Conservation (phyloP, 2,888 invertebrate species). For the Sylvicola cinctus region DNA sequence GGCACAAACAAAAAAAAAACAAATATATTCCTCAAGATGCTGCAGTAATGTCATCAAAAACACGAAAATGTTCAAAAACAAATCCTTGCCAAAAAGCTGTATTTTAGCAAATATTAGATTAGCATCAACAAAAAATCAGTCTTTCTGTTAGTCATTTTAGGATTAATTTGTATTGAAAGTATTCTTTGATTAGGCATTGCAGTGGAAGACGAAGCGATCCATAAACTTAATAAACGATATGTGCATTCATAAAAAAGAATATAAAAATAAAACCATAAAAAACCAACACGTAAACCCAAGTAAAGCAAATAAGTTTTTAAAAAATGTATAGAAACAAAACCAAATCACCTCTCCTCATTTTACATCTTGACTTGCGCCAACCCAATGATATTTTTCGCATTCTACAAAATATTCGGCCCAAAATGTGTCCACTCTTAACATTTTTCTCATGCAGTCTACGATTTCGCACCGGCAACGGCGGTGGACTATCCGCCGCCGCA, state of each 20-base stretch:
- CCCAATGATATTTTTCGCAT: constrained; percentile 23
- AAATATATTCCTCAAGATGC: not conserved
- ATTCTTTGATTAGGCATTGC: too few species aligned
- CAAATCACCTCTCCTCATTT: constrained; percentile 24
- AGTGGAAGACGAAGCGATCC: too few species aligned
- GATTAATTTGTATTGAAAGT: too few species aligned
- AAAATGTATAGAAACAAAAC: constrained; percentile 2
- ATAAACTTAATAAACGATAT: not conserved
- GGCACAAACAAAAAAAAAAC: not conserved
- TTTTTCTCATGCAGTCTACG: constrained; percentile 9
- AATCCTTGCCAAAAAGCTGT: too few species aligned
- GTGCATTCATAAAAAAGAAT: constrained; percentile 1
- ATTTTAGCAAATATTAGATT: too few species aligned
- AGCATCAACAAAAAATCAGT: too few species aligned
- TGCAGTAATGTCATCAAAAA: too few species aligned
- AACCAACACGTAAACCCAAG: constrained; percentile 3
- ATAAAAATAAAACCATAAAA: constrained; percentile 4
- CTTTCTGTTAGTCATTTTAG: too few species aligned
- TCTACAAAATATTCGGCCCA: constrained; percentile 20
- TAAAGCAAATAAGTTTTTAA: constrained; percentile 2
- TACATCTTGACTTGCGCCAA: constrained; percentile 24
- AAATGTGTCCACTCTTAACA: constrained; percentile 17
- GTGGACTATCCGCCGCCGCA: not conserved
- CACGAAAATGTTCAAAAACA: too few species aligned
- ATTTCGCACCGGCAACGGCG: constrained; percentile 4